phyloP scores from a whole-genome alignment of 2,113 vertebrate species.

The Serilophus lunatus region DNA sequence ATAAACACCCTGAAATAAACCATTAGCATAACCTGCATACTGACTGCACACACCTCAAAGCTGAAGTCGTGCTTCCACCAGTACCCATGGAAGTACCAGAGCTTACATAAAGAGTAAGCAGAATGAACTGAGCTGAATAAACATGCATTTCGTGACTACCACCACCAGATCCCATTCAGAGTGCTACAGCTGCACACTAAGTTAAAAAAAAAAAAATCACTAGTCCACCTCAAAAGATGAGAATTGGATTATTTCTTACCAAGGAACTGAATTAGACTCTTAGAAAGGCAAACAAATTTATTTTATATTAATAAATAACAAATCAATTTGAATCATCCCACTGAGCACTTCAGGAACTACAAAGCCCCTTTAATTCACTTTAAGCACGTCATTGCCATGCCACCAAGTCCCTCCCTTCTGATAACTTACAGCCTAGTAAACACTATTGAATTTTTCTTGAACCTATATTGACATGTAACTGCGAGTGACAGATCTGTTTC shows the following conservation, averaged over 20 bases:
- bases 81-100: background rate
- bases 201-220: background rate
- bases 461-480: background rate
- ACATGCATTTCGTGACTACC: background rate
- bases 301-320: background rate
- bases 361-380: background rate
- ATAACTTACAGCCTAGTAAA: background rate
- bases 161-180: background rate
- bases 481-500: background rate
- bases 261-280: background rate
- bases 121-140: background rate
- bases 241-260: background rate
- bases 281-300: conserved; percentile 23
- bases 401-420: background rate
- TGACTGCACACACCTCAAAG: background rate
- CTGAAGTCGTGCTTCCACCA: background rate
- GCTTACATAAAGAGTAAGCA: background rate
- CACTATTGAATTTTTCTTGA: background rate
- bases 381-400: background rate
- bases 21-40: background rate
- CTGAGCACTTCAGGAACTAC: background rate
- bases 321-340: conserved; percentile 2
- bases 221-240: background rate
- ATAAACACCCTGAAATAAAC: background rate
- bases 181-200: background rate